Base-by-base conservation (phyloP, 2,113 vertebrate genomes). In the Coreoperca whiteheadi region DNA sequence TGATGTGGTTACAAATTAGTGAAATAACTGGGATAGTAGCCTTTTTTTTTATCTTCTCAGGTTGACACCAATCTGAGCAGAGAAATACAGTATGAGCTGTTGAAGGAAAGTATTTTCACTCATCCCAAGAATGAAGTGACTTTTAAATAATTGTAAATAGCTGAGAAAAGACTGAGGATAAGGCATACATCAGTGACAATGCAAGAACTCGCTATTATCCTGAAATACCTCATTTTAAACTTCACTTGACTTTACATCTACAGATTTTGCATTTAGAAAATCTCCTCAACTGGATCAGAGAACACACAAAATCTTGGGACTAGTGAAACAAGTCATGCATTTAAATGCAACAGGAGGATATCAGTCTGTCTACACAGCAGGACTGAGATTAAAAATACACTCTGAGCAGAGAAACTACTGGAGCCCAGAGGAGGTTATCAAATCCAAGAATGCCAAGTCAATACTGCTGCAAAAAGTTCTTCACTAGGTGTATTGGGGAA, bases 281-380 rank as follows among this genome's bases (percentile, higher is more conserved):
- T 6, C 25, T 54, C 28, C 46, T 23, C 21, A 32, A 25, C 34
- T 57, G 16, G 7, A 39, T 16, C 23, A 4, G 41, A 68, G 25
- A 60, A 37, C 3, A 72, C 23, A 41, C 73, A 39, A 72, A 80
- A 67, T 74, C 30, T 74, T 51, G 50, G 50, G 39, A 43, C 12
- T 7, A 20, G 53, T 68, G 67, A 41, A 77, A 34, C 9, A 65
- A 63, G 72, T 8, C 15, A 0, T 69, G 67, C 8, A 18, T 77
- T 53, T 77, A 34, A 32, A 81, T 81, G 64, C 25, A 83, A 70
- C 77, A 73, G 51, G 64, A 61, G 37, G 28, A 71, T 23, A 74
- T 11, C 61, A 60, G 53, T 43, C 72, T 46, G 71, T 50, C 37
- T 72, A 46, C 50, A n/a, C 57, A 65, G 70, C 59, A 53, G 32